Conservation (phyloP, 2,888 invertebrate species). For the Arctia plantaginis region DNA sequence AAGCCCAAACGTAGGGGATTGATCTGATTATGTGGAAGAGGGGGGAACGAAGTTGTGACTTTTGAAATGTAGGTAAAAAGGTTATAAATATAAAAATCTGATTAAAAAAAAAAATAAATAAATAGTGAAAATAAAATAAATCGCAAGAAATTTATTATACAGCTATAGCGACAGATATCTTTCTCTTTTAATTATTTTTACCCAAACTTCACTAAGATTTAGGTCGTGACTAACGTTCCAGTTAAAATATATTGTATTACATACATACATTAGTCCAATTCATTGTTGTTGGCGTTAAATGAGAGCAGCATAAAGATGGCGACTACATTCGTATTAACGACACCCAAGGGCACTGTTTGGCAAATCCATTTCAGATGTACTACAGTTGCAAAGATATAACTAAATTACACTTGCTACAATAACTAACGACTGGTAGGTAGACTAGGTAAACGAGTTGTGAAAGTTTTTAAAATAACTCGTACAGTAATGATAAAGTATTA, state of each 20-base stretch:
- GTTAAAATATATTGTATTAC: background rate
- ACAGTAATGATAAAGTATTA: background rate
- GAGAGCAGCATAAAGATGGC: conserved; percentile 5
- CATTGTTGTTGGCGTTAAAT: conserved; percentile 11
- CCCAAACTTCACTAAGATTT: background rate
- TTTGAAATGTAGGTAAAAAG: too few species aligned
- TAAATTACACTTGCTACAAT: background rate
- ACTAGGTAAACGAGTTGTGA: background rate
- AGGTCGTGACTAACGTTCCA: background rate
- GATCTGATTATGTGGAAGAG: too few species aligned
- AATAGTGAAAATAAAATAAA: too few species aligned
- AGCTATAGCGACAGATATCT: background rate
- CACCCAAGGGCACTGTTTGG: conserved; percentile 1
- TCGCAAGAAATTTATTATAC: background rate
- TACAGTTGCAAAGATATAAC: conserved; percentile 1
- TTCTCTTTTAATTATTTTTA: background rate
- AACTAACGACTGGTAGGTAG: background rate
- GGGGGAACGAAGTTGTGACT: too few species aligned
- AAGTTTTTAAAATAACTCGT: background rate
- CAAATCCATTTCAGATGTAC: conserved; percentile 9
- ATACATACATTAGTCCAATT: background rate
- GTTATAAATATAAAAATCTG: too few species aligned
- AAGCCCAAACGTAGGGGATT: too few species aligned
- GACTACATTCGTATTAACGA: conserved; percentile 6
- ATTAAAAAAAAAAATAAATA: too few species aligned